A percentile compares a stretch with the other conserved stretches of the same genome.
These are phyloP conservation scores for Eremophila alpestris DNA, from an alignment of 2,797 vertebrate species.

Conservation along the genomic window DNA sequence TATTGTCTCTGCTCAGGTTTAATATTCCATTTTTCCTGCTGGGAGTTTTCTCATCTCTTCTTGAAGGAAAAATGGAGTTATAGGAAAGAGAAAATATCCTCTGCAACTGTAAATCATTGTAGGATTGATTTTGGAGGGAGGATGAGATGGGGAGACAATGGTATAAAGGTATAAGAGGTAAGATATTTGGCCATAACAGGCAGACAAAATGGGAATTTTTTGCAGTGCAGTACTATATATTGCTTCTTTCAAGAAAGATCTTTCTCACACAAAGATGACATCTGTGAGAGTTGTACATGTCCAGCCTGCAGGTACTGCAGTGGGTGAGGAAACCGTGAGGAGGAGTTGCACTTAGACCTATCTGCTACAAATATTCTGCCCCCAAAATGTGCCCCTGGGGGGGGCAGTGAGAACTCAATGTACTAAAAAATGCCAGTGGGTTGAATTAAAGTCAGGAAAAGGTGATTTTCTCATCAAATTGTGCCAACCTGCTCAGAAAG, in stretches of 20 bases:
- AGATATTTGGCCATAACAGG: background rate
- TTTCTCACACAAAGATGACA: background rate
- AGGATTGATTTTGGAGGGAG: background rate
- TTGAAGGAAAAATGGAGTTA: conserved; percentile 34
- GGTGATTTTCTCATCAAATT: background rate
- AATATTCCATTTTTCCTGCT: background rate
- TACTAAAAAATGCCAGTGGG: background rate
- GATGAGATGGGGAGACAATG: background rate
- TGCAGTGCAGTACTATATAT: background rate
- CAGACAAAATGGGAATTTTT: background rate
- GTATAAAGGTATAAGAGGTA: background rate
- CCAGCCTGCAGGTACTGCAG: background rate
- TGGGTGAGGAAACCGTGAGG: background rate
- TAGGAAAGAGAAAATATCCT: conserved; percentile 13
- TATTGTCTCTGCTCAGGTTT: background rate
- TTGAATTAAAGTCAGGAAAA: background rate
- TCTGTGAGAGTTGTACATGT: background rate
- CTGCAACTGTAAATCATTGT: background rate
- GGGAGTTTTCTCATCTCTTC: conserved; percentile 16
- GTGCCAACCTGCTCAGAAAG: background rate
- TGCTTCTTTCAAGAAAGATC: background rate
- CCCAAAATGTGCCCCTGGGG: background rate
- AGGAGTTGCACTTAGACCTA: background rate
- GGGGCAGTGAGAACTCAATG: background rate
- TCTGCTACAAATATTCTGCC: background rate